Evolutionary conservation across 2,888 invertebrate species (phyloP).

Genomic region (Platynereis dumerilii): DNA sequence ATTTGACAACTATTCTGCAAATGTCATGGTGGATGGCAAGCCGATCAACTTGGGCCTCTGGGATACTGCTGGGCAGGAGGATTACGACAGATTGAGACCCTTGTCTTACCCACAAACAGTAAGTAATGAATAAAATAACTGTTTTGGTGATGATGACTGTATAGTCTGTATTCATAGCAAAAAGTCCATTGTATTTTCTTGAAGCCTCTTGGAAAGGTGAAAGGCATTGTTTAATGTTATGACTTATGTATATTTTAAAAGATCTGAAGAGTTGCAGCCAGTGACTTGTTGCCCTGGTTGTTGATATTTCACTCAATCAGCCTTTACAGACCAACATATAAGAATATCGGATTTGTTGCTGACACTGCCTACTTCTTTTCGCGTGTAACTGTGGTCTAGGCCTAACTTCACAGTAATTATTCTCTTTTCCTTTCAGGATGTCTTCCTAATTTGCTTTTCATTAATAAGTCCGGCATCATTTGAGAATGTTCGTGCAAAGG

Average conservation of each 20-base stretch:
- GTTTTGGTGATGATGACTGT: no score
- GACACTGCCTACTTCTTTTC: no score
- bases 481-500: constrained; percentile 98
- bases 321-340: no score
- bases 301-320: no score
- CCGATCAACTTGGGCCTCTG: constrained; percentile 95
- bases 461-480: constrained; percentile 99
- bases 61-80: constrained; percentile 92
- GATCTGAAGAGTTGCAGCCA: not conserved
- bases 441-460: constrained; percentile 98
- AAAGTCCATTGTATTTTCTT: no score
- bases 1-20: constrained; percentile 98
- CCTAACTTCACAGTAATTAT: no score
- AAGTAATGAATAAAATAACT: no score
- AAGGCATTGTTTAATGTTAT: not conserved
- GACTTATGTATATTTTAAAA: not conserved
- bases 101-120: constrained; percentile 95
- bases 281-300: not conserved
- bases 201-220: no score
- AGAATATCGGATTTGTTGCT: no score
- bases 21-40: constrained; percentile 99
- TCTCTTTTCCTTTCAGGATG: constrained; percentile 73
- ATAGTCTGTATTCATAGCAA: no score
- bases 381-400: no score
- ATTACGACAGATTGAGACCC: constrained; percentile 94